Evolutionary conservation across 2,113 vertebrate species (phyloP), one percentile per base, ranked within the genome.

Genomic region (Scomber japonicus): DNA sequence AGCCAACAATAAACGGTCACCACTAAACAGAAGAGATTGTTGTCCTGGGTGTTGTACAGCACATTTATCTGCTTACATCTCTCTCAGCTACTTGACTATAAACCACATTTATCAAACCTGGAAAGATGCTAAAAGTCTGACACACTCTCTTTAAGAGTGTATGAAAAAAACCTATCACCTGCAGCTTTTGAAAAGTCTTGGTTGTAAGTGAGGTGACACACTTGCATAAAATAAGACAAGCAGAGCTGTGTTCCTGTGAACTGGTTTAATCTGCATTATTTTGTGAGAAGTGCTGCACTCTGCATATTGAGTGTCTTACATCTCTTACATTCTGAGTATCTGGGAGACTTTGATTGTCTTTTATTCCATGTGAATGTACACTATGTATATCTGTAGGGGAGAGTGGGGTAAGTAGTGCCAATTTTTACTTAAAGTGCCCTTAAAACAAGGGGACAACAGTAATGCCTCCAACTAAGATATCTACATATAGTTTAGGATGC

Each of bases 141-240:
- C 21, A 30, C 55, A 66, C 40, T 83, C 21, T 5, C 17, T 49
- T 30, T 31, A 14, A 46, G 55, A 5, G 45, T 21, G 13, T 61
- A 30, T n/a, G 2, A 27, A 27, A 27, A 60, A 55, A 10, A 35
- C 6, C 31, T 67, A 66, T 27, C 68, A 60, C 17, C 15, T 44
- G 60, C 46, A 75, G 56, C 59, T 62, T 64, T 70, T 44, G 15
- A 68, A 49, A 73, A 68, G 30, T 31, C 30, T 30, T 45, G 15
- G 60, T 13, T 51, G 30, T 66, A 13, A 13, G 11, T 51, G 56
- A 53, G 27, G 9, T 17, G 31, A 45, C 27, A 53, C 4, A 14
- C n/a, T 31, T 30, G 68, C 2, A 14, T 84, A 15, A 78, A 69
- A 80, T 56, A 45, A 66, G 46, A 78, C 27, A 75, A 72, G 66